Conservation (phyloP, 2,888 invertebrate genomes). For the Lepidonotus clava region DNA sequence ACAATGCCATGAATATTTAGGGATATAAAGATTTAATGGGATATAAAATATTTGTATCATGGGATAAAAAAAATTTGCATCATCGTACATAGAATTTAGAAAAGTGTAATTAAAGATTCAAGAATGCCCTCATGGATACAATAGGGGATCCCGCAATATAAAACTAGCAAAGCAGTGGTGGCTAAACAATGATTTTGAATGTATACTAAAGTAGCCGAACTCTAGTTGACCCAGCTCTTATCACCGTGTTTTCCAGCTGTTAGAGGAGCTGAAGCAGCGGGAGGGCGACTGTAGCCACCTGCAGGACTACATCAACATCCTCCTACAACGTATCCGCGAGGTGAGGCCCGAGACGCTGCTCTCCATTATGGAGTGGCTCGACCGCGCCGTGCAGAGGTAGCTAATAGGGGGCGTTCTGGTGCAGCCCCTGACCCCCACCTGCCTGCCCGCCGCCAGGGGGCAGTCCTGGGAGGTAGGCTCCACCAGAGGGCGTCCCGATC, state of each 20-base stretch:
- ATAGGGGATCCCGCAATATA: too few species aligned
- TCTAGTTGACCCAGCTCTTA: too few species aligned
- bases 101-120: too few species aligned
- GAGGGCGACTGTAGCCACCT: slow-evolving; percentile 62
- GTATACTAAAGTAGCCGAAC: too few species aligned
- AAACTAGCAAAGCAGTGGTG: too few species aligned
- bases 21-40: too few species aligned
- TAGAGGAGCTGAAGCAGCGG: slow-evolving; percentile 62
- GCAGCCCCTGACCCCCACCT: slow-evolving; percentile 34
- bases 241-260: slow-evolving; percentile 64
- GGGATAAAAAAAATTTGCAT: too few species aligned
- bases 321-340: slow-evolving; percentile 64
- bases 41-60: too few species aligned
- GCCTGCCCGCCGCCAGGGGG: not conserved
- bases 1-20: too few species aligned
- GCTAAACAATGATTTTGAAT: too few species aligned
- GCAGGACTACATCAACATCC: slow-evolving; percentile 65
- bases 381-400: slow-evolving; percentile 54
- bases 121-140: too few species aligned
- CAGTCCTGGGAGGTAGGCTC: slow-evolving; percentile 32
- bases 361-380: slow-evolving; percentile 63
- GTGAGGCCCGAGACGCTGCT: slow-evolving; percentile 62
- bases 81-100: too few species aligned
- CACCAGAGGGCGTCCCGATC: slow-evolving; percentile 52
- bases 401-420: slow-evolving; percentile 54